Evolutionary conservation across 1,140 invertebrate species (phyloP).

Genomic region (Saxidomus purpurata): DNA sequence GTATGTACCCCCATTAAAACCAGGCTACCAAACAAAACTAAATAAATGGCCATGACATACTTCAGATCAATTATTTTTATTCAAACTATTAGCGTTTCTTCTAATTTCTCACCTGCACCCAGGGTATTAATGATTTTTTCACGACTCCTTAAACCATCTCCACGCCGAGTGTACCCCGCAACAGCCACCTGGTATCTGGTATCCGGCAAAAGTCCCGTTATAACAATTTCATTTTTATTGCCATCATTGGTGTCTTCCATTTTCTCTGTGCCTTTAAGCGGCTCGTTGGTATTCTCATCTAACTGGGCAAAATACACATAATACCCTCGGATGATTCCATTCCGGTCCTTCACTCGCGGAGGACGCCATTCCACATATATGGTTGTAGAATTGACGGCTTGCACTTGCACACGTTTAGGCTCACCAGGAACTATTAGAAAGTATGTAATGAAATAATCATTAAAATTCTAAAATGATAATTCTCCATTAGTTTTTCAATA

Average conservation of each 20-base stretch:
- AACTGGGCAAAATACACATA: constrained; percentile 94
- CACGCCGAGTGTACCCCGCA: constrained; percentile 96
- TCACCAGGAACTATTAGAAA: constrained; percentile 94
- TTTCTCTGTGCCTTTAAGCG: constrained; percentile 71
- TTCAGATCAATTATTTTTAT: no score
- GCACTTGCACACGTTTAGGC: constrained; percentile 95
- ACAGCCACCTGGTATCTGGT: constrained; percentile 95
- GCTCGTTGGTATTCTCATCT: constrained; percentile 76
- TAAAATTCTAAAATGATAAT: no score
- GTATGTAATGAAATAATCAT: no score
- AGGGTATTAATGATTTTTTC: constrained; percentile 93
- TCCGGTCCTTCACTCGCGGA: constrained; percentile 95
- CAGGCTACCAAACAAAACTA: no score
- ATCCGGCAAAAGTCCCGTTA: constrained; percentile 96
- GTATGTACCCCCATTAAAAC: no score
- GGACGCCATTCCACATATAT: constrained; percentile 97
- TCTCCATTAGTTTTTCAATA: no score
- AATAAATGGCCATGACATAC: no score
- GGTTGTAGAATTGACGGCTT: constrained; percentile 96
- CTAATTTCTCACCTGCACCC: constrained; percentile 90
- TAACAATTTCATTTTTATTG: constrained; percentile 92
- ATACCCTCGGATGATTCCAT: constrained; percentile 98
- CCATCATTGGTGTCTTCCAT: constrained; percentile 86
- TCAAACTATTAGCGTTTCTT: no score
- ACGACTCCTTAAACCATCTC: constrained; percentile 96